These are phyloP conservation scores for Fregetta grallaria DNA, from an alignment of 2,113 vertebrate species.

Conservation along the genomic window DNA sequence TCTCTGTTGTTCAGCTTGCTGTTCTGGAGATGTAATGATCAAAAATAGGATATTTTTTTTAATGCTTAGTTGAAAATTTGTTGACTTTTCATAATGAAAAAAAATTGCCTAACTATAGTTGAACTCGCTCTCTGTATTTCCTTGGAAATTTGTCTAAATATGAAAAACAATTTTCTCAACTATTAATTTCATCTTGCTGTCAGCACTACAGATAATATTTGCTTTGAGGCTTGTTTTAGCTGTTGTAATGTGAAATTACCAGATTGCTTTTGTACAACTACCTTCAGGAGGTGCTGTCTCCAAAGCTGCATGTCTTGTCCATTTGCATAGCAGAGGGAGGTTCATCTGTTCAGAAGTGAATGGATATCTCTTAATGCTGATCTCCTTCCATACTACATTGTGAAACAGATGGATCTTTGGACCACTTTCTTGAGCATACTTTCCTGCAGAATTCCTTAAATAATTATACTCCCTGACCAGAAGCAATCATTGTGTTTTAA, in stretches of 20 bases:
- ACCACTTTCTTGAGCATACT: fast-evolving
- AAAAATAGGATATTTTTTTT: background rate
- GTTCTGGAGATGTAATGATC: background rate
- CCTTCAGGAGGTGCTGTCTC: background rate
- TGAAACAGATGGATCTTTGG: background rate
- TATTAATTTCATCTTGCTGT: background rate
- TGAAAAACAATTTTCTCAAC: background rate
- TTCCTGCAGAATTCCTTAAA: background rate
- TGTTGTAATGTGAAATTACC: background rate
- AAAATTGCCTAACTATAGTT: background rate
- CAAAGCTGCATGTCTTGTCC: background rate
- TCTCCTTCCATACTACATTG: background rate
- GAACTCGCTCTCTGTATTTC: background rate
- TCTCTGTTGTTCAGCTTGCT: background rate
- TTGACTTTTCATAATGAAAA: background rate
- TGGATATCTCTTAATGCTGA: background rate
- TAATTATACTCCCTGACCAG: background rate
- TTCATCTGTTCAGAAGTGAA: background rate
- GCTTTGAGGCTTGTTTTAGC: background rate
- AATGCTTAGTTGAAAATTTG: background rate
- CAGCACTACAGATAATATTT: background rate
- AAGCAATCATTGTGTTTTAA: fast-evolving
- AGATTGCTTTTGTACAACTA: background rate
- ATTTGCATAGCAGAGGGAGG: background rate
- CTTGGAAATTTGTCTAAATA: background rate